A percentile compares a stretch with the other conserved stretches of the same genome.
phyloP scores from a whole-genome alignment of 2,113 vertebrate genomes.

The Takifugu bimaculatus region DNA sequence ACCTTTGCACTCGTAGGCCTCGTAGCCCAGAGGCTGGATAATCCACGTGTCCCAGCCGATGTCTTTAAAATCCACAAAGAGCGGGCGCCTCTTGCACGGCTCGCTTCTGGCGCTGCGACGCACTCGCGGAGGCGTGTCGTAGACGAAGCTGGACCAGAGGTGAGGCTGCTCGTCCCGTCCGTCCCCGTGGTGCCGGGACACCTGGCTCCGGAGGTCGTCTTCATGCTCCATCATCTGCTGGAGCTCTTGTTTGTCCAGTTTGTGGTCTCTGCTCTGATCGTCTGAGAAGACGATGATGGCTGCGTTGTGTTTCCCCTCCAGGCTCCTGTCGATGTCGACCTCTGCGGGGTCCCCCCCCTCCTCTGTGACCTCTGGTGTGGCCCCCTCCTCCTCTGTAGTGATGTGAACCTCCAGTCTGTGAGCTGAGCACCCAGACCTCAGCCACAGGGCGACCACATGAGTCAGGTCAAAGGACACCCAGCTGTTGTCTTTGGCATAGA shows the following conservation, averaged over 20 bases:
- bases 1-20: constrained; percentile 90
- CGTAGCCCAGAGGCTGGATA: constrained; percentile 86
- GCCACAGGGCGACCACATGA: constrained; percentile 79
- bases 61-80: constrained; percentile 96
- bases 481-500: constrained; percentile 80
- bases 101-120: constrained; percentile 87
- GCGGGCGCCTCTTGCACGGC: constrained; percentile 85
- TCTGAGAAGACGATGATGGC: constrained; percentile 91
- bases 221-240: constrained; percentile 81
- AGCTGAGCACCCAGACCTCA: constrained; percentile 72
- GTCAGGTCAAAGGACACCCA: constrained; percentile 96
- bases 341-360: constrained; percentile 46
- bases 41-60: constrained; percentile 97
- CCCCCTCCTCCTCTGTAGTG: constrained; percentile 48
- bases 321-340: constrained; percentile 78
- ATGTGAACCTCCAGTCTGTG: constrained; percentile 86
- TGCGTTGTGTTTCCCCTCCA: constrained; percentile 81
- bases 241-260: constrained; percentile 78
- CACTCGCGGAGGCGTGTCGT: constrained; percentile 83
- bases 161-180: constrained; percentile 66
- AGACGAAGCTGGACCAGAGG: constrained; percentile 86
- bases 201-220: constrained; percentile 46
- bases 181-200: constrained; percentile 37
- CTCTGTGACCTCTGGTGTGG: constrained; percentile 40
- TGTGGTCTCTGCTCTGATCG: constrained; percentile 78